phyloP scores from a whole-genome alignment of 2,113 vertebrate species.

The Nycticryphes semicollaris region DNA sequence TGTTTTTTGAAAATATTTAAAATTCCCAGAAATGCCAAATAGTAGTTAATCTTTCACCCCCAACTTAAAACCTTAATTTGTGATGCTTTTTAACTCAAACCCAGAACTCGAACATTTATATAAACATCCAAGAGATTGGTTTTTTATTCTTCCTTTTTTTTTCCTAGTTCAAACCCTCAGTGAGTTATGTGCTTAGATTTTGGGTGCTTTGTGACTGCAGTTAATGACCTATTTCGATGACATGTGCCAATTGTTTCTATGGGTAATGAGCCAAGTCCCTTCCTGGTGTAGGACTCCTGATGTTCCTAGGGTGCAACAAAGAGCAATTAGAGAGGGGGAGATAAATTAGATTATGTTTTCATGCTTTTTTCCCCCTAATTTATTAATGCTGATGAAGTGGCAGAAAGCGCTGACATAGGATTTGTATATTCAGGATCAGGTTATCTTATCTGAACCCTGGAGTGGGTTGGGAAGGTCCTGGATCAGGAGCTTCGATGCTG shows the following conservation, averaged over 20 bases:
- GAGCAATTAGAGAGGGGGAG: not conserved
- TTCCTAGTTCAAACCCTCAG: not conserved
- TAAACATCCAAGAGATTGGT: not conserved
- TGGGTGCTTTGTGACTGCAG: not conserved
- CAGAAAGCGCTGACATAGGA: not conserved
- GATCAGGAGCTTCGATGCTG: not conserved
- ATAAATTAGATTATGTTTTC: not conserved
- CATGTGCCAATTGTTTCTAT: constrained; percentile 4
- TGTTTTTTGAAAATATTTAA: not conserved
- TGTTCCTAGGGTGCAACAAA: not conserved
- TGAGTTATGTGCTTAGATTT: not conserved
- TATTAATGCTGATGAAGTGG: not conserved
- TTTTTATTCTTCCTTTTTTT: not conserved
- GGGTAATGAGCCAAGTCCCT: constrained; percentile 19
- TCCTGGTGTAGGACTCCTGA: not conserved
- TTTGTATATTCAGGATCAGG: not conserved
- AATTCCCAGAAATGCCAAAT: not conserved
- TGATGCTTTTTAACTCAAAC: not conserved
- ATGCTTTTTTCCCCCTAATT: not conserved
- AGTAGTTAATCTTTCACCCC: not conserved
- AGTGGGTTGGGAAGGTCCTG: not conserved
- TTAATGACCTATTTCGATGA: constrained; percentile 19
- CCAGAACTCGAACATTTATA: not conserved
- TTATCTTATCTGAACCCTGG: not conserved
- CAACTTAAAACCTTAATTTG: not conserved